phyloP scores from a whole-genome alignment of 2,888 invertebrate genomes.

The Arctia plantaginis region DNA sequence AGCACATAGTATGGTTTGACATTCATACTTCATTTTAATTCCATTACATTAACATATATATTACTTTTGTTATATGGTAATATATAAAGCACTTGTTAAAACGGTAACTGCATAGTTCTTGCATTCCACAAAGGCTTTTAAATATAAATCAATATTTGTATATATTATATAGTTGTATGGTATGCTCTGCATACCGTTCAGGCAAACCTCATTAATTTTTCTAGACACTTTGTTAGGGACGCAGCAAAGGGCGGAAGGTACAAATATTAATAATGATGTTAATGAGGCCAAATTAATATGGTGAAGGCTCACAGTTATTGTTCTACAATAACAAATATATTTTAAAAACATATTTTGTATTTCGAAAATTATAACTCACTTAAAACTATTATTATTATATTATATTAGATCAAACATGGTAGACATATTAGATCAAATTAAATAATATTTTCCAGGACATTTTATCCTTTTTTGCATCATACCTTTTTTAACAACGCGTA shows the following conservation, averaged over 20 bases:
- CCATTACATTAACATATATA: background rate
- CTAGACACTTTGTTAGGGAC: background rate
- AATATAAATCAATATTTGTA: background rate
- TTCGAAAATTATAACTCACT: no score
- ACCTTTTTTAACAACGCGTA: background rate
- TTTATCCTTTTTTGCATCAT: background rate
- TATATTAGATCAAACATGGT: background rate
- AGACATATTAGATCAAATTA: background rate
- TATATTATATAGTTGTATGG: background rate
- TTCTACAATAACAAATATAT: no score
- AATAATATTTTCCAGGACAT: no score
- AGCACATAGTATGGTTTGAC: constrained; percentile 14
- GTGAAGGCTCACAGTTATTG: no score
- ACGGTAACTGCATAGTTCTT: background rate
- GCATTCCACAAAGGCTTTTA: background rate
- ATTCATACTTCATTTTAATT: constrained; percentile 32
- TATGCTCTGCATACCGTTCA: background rate
- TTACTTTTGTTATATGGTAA: background rate
- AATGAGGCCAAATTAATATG: no score
- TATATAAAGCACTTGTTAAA: background rate
- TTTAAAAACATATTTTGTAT: no score
- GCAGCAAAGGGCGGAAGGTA: no score
- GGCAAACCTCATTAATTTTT: background rate
- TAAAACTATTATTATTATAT: no score
- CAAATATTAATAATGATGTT: no score